Evolutionary conservation across 2,113 vertebrate species (phyloP), one percentile per base, ranked within the genome.

Genomic region (Phyllopteryx taeniolatus): DNA sequence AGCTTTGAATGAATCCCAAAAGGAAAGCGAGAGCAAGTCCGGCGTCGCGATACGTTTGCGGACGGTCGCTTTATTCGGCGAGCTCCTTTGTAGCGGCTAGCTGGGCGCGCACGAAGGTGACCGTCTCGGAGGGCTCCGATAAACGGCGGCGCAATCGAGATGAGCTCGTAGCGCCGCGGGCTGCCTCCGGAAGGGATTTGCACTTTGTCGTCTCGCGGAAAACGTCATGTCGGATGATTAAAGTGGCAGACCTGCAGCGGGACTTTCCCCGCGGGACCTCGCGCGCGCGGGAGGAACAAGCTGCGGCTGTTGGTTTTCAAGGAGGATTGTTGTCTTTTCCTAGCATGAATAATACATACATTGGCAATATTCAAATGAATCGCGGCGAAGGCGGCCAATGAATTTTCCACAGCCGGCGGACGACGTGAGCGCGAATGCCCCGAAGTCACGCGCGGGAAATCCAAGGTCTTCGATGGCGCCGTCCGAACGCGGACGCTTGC

Each of bases 111-210:
- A n/a, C 22, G 68, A 74, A 75, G 83, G 77, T 73, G 82, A 76
- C 71, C 67, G 73, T 90, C 85, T 81, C 86, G 8, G 57, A 72
- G 88, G 88, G 79, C 69, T 81, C 72, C 49, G 76, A 75, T 69
- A 67, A 80, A 87, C 78, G 80, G 63, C 53, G 67, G 79, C 44
- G 79, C 85, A 86, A 88, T 86, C 62, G 73, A 59, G 81, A 86
- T 74, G 77, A 76, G 79, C 77, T 80, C 86, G 80, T 83, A 82
- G 42, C 12, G 85, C 88, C 78, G 53, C 83, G 19, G 82, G 83
- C 88, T 66, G 43, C 5, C 75, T 71, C 79, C 87, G 82, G 72
- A 71, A 57, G 87, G 82, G 83, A 86, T 68, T 77, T 56, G 42
- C 35, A 64, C 66, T 66, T 77, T 76, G 74, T 83, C 73, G 80